Evolutionary conservation across 2,113 vertebrate species (phyloP).

Genomic region (Struthidea cinerea): DNA sequence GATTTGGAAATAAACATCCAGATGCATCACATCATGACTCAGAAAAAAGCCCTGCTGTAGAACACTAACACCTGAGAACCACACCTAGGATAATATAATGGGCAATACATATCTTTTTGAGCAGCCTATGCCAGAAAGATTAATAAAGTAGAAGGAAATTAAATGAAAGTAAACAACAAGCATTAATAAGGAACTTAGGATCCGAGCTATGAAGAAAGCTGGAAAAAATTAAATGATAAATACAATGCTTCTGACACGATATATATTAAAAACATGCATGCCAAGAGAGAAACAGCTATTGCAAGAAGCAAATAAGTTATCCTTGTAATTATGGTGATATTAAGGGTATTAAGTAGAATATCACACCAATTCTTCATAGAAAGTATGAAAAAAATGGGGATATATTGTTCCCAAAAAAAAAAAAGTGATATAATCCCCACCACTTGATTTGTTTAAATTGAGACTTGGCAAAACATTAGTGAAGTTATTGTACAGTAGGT

Average conservation of each 20-base stretch:
- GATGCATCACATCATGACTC: background rate
- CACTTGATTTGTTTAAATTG: conserved; percentile 47
- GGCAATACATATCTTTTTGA: background rate
- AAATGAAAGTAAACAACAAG: background rate
- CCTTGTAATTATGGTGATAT: background rate
- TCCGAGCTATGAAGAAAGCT: background rate
- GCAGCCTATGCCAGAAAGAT: background rate
- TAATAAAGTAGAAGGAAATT: background rate
- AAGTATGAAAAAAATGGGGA: background rate
- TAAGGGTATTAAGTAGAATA: background rate
- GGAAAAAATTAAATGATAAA: background rate
- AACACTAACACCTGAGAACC: background rate
- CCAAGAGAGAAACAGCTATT: background rate
- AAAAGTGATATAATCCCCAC: background rate
- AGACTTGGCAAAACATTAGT: conserved; percentile 53
- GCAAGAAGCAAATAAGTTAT: background rate
- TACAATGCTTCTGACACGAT: background rate
- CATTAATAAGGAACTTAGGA: background rate
- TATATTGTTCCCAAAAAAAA: background rate
- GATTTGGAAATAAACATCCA: background rate
- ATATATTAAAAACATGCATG: background rate
- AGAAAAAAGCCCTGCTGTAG: background rate
- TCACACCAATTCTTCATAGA: background rate
- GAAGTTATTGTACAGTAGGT: conserved; percentile 53
- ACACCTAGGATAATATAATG: background rate